Percentiles rank a stretch among this genome's conserved stretches.
These are phyloP conservation scores for Clivina fossor DNA, from an alignment of 2,888 invertebrate species.

Conservation along the genomic window DNA sequence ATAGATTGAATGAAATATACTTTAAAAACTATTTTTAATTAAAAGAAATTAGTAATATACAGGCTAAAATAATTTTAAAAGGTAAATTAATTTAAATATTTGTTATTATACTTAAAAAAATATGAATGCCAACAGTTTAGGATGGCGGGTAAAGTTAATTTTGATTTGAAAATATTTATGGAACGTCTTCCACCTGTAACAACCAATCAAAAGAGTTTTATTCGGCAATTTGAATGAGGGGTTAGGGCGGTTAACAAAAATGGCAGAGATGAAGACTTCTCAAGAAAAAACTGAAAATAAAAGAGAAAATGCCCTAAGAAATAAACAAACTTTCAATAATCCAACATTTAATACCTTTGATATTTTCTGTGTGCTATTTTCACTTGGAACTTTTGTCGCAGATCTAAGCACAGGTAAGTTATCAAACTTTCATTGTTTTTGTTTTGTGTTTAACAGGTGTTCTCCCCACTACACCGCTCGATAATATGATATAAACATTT, in stretches of 20 bases:
- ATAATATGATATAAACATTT: too few relatives aligned
- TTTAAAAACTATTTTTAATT: too few relatives aligned
- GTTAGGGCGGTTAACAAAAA: slow-evolving; percentile 31
- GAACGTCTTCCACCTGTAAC: slow-evolving; percentile 1
- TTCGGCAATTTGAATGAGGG: slow-evolving; percentile 31
- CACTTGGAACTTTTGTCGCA: slow-evolving; percentile 60
- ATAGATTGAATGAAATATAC: too few relatives aligned
- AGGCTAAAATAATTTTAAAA: too few relatives aligned
- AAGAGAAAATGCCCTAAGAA: slow-evolving; percentile 27
- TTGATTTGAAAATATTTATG: slow-evolving; percentile 17
- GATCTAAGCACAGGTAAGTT: slow-evolving; percentile 62
- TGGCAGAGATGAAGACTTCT: slow-evolving; percentile 29
- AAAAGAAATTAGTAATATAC: too few relatives aligned
- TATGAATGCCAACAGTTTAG: too few relatives aligned
- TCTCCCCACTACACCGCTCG: slow-evolving; percentile 35
- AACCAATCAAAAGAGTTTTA: slow-evolving; percentile 25
- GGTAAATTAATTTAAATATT: too few relatives aligned
- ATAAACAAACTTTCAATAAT: slow-evolving; percentile 27
- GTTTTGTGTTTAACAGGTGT: slow-evolving; percentile 33
- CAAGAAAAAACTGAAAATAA: slow-evolving; percentile 35
- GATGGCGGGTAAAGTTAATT: slow-evolving; percentile 21
- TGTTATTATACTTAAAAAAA: too few relatives aligned
- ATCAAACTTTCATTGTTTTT: slow-evolving; percentile 36
- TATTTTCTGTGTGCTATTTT: slow-evolving; percentile 59
- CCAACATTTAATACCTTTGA: slow-evolving; percentile 55